phyloP scores from a whole-genome alignment of 2,797 vertebrate species.

The Pyrocephalus nanus region DNA sequence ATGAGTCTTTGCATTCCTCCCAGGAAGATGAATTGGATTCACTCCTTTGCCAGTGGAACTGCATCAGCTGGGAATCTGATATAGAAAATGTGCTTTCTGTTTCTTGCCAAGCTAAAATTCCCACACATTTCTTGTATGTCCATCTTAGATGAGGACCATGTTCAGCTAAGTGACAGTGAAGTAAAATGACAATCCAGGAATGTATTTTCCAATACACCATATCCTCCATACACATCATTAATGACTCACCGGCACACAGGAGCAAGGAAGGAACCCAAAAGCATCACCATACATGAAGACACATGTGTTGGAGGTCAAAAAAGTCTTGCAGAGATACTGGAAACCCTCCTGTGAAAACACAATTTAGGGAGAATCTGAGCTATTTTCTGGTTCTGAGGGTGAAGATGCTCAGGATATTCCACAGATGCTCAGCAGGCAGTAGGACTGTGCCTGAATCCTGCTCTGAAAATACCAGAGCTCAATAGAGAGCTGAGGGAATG shows the following conservation, averaged over 20 bases:
- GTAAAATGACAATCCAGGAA: not conserved
- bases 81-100: not conserved
- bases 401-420: not conserved
- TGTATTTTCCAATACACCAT: not conserved
- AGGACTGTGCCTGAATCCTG: rapidly evolving
- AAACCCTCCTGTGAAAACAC: not conserved
- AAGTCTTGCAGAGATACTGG: not conserved
- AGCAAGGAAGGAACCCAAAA: not conserved
- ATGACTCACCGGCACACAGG: not conserved
- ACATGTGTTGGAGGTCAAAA: rapidly evolving
- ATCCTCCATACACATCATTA: not conserved
- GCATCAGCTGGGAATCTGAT: not conserved
- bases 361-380: not conserved
- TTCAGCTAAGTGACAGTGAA: not conserved
- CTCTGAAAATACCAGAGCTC: not conserved
- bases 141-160: rapidly evolving
- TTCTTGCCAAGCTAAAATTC: not conserved
- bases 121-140: not conserved
- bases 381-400: rapidly evolving
- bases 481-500: not conserved
- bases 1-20: rapidly evolving
- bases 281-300: not conserved
- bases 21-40: not conserved
- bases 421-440: not conserved
- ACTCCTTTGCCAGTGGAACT: not conserved